These are phyloP conservation scores for Lutraria lutraria DNA, from an alignment of 2,888 invertebrate genomes.

Conservation along the genomic window DNA sequence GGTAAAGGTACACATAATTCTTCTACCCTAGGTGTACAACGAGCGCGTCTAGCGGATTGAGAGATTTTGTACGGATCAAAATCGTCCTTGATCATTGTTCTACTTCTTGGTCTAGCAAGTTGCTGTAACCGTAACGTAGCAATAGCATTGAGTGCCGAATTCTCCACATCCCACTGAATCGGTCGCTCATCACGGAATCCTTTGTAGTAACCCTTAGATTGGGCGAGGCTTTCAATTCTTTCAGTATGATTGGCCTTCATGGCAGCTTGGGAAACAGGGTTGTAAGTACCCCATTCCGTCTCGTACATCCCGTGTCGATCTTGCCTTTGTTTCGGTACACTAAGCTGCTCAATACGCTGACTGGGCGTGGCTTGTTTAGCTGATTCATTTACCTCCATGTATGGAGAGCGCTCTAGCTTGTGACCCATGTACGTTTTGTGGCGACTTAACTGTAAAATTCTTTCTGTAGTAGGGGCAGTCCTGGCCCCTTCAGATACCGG, in stretches of 20 bases:
- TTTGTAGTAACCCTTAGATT: conserved; percentile 76
- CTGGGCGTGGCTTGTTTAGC: conserved; percentile 73
- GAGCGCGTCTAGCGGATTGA: conserved; percentile 75
- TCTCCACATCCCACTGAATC: conserved; percentile 79
- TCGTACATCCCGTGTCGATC: conserved; percentile 73
- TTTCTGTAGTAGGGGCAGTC: conserved; percentile 72
- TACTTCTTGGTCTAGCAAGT: conserved; percentile 81
- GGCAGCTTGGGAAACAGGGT: conserved; percentile 73
- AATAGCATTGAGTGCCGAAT: conserved; percentile 79
- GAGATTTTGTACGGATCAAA: conserved; percentile 84
- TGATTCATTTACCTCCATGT: conserved; percentile 70
- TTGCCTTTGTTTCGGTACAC: conserved; percentile 75
- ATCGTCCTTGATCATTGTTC: conserved; percentile 83
- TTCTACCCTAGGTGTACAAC: conserved; percentile 79
- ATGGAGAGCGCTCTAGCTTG: conserved; percentile 76
- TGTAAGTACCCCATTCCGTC: conserved; percentile 75
- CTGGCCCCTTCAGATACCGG: conserved; percentile 76
- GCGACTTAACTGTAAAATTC: conserved; percentile 74
- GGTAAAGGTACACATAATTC: conserved; percentile 81
- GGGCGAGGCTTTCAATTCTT: conserved; percentile 78
- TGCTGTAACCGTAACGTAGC: conserved; percentile 82
- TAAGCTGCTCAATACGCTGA: conserved; percentile 75
- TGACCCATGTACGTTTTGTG: conserved; percentile 71
- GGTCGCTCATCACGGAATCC: conserved; percentile 76
- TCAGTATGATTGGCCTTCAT: conserved; percentile 72